phyloP scores from a whole-genome alignment of 1,140 invertebrate species.

The Rhyzopertha dominica region DNA sequence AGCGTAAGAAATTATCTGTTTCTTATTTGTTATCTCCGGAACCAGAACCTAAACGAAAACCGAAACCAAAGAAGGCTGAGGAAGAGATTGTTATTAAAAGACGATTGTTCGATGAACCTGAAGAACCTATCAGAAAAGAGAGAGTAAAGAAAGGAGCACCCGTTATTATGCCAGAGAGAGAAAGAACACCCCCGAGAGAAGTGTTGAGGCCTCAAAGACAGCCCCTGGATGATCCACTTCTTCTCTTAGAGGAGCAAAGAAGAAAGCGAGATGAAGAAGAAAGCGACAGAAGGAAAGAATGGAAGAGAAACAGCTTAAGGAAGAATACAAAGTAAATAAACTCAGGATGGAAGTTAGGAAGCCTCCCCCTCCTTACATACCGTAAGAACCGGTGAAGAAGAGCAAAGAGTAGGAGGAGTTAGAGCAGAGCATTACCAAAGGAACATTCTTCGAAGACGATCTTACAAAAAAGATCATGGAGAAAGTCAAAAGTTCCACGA shows the following conservation, averaged over 20 bases:
- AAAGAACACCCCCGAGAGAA: constrained; percentile 23
- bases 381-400: constrained; percentile 37
- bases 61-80: constrained; percentile 27
- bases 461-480: constrained; percentile 41
- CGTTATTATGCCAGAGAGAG: constrained; percentile 23
- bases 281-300: constrained; percentile 31
- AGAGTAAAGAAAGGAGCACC: constrained; percentile 25
- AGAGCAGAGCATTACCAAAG: constrained; percentile 38
- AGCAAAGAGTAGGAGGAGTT: constrained; percentile 38
- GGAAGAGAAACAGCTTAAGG: constrained; percentile 35
- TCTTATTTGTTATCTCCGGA: constrained; percentile 23
- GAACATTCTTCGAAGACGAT: constrained; percentile 42
- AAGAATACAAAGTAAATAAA: constrained; percentile 35
- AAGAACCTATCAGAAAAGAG: constrained; percentile 27
- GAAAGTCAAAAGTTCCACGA: constrained; percentile 31
- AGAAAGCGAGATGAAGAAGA: constrained; percentile 35
- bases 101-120: constrained; percentile 28
- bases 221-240: constrained; percentile 32
- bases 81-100: constrained; percentile 33
- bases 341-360: constrained; percentile 34
- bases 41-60: constrained; percentile 23
- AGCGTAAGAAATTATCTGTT: constrained; percentile 11
- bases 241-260: constrained; percentile 30
- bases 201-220: constrained; percentile 22
- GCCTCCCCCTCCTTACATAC: constrained; percentile 35